Percentiles rank a stretch among this genome's conserved stretches.
phyloP scores from a whole-genome alignment of 2,797 vertebrate genomes.

The Aselliscus stoliczkanus region DNA sequence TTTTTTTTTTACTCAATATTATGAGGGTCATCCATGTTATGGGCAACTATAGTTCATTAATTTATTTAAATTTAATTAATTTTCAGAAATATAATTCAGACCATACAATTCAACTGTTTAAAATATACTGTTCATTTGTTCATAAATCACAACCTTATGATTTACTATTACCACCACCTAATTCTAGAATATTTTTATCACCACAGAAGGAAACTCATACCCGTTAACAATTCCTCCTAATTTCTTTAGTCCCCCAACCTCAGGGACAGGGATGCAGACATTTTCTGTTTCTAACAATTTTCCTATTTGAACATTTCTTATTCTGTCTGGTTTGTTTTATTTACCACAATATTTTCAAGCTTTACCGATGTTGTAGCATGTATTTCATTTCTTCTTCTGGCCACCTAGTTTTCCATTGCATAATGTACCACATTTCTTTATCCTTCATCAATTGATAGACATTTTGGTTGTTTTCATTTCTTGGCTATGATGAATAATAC shows the following conservation, averaged over 20 bases:
- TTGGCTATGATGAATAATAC: neutral
- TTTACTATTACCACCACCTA: neutral
- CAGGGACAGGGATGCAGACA: neutral
- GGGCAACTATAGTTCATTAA: neutral
- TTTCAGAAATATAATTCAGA: neutral
- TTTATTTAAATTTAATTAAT: neutral
- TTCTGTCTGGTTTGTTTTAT: neutral
- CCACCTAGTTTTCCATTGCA: neutral
- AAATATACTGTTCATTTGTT: neutral
- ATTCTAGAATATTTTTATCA: neutral
- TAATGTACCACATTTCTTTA: neutral
- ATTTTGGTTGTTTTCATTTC: neutral
- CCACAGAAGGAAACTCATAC: neutral
- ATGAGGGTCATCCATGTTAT: neutral
- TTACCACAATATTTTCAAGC: neutral
- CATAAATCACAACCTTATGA: neutral
- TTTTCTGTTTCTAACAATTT: neutral
- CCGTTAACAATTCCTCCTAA: neutral
- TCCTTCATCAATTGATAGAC: neutral
- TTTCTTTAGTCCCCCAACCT: neutral
- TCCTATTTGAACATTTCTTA: neutral
- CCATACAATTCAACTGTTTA: neutral
- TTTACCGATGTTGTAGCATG: neutral
- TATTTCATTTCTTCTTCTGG: neutral
- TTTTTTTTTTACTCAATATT: neutral